Evolutionary conservation across 1,140 invertebrate genomes (phyloP).

Genomic region (Heliconius hermathena): DNA sequence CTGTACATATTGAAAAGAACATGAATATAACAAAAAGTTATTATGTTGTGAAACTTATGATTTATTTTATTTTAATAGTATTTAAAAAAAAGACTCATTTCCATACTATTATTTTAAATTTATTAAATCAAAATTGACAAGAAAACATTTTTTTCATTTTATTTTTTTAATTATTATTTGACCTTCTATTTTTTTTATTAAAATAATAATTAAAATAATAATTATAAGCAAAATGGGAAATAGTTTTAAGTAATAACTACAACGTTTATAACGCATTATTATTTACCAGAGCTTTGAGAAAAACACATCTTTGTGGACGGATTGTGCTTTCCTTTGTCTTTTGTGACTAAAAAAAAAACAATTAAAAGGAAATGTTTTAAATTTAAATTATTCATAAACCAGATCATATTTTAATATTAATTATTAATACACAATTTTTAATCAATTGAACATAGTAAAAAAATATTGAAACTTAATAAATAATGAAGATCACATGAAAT

Average conservation of each 20-base stretch:
- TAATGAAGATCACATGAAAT: constrained; percentile 7
- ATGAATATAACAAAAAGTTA: background rate
- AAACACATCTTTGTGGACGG: constrained; percentile 63
- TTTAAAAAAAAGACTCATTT: background rate
- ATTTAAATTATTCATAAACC: background rate
- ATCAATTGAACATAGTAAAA: background rate
- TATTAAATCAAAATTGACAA: too few relatives aligned
- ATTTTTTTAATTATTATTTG: too few relatives aligned
- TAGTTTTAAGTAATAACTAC: background rate
- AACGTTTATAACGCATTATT: background rate
- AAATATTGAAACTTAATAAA: background rate
- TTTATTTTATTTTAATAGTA: background rate
- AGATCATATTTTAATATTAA: background rate
- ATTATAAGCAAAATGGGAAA: background rate
- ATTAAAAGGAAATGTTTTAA: background rate
- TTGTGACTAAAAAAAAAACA: background rate
- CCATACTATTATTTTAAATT: background rate
- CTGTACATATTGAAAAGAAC: background rate
- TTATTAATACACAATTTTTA: constrained; percentile 2
- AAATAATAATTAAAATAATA: constrained; percentile 4
- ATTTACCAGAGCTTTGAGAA: constrained; percentile 36
- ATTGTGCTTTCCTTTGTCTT: constrained; percentile 53
- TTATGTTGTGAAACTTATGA: background rate
- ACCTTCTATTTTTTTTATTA: background rate
- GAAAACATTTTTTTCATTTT: too few relatives aligned